phyloP scores from a whole-genome alignment of 64 coral and sea anemone genomes.

The Dendronephthya gigantea region DNA sequence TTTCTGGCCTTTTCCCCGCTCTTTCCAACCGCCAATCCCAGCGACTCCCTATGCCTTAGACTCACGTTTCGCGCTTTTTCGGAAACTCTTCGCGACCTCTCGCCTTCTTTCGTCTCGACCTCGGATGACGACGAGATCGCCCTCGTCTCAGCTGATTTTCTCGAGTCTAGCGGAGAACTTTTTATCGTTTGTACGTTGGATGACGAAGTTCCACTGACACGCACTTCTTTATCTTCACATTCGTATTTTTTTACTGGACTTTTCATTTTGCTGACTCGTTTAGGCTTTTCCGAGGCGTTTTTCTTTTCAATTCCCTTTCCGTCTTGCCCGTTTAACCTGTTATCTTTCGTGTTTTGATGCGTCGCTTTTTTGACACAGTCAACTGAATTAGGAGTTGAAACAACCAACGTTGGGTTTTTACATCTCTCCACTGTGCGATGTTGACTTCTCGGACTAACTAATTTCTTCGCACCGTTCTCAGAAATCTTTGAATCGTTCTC shows the following conservation, averaged over 20 bases:
- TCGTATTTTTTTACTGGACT: not conserved
- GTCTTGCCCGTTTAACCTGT: not conserved
- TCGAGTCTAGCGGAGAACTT: not conserved
- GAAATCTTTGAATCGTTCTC: too few species aligned
- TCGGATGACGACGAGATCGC: not conserved
- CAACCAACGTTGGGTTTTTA: not conserved
- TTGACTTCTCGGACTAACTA: not conserved
- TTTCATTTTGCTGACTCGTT: not conserved
- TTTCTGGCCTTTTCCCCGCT: not conserved
- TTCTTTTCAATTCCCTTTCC: not conserved
- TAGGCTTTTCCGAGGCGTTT: not conserved
- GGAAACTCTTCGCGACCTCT: not conserved
- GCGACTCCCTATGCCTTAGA: not conserved
- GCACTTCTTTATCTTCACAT: not conserved
- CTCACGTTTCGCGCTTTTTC: not conserved
- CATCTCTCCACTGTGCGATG: not conserved
- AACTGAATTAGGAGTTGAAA: not conserved
- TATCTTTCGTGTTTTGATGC: not conserved
- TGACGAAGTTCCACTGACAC: not conserved
- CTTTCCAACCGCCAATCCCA: not conserved
- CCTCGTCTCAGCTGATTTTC: not conserved
- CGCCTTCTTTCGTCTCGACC: not conserved
- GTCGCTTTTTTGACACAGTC: not conserved
- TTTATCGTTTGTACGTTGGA: not conserved
- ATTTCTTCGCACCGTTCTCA: not conserved